These are phyloP conservation scores for Amphipyra tragopoginis DNA, from an alignment of 2,888 invertebrate species.

Conservation along the genomic window DNA sequence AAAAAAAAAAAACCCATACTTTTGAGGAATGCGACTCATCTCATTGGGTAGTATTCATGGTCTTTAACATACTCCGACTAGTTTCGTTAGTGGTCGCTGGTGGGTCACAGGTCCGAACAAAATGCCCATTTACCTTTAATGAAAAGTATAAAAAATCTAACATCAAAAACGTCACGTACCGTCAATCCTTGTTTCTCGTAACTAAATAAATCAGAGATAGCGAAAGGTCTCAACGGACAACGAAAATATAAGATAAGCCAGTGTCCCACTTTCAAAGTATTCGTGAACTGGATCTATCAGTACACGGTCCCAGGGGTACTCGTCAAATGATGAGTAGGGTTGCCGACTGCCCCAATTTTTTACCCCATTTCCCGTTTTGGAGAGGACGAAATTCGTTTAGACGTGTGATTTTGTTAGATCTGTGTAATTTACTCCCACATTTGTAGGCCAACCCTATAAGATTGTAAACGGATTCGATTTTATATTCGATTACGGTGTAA, in stretches of 20 bases:
- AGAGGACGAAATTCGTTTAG: conserved; percentile 42
- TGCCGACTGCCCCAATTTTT: conserved; percentile 51
- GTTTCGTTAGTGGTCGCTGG: no score
- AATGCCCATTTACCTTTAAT: no score
- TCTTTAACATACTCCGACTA: no score
- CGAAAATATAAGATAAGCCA: conserved; percentile 48
- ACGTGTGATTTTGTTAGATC: conserved; percentile 34
- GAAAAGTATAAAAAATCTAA: background rate
- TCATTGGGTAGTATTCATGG: no score
- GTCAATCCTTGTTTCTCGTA: conserved; percentile 48
- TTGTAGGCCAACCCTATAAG: conserved; percentile 3
- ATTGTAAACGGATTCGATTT: conserved; percentile 5
- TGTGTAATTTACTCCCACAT: conserved; percentile 27
- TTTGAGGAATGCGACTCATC: no score
- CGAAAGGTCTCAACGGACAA: conserved; percentile 40
- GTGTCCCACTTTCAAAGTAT: conserved; percentile 56
- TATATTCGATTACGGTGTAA: background rate
- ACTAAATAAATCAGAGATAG: conserved; percentile 52
- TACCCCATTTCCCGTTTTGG: conserved; percentile 47
- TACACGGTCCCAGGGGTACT: conserved; percentile 45
- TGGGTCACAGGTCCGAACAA: no score
- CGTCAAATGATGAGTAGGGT: conserved; percentile 55
- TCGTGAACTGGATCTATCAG: conserved; percentile 55
- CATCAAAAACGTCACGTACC: conserved; percentile 36
- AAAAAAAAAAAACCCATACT: no score